Evolutionary conservation across 2,888 invertebrate genomes (phyloP), one percentile per base, ranked within the genome.

Genomic region (Melanotus villosus): DNA sequence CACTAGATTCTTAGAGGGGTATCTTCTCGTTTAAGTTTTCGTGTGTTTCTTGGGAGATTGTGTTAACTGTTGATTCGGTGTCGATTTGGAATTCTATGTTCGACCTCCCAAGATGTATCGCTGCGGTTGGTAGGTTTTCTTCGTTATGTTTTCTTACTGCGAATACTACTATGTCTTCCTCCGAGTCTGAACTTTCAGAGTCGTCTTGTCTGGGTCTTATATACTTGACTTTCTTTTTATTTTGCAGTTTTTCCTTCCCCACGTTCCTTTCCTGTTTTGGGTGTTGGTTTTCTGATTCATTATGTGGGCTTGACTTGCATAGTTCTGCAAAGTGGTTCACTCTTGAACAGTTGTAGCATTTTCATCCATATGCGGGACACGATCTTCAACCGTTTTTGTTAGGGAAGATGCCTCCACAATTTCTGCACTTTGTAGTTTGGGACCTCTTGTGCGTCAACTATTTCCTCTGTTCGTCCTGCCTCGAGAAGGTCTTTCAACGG

Each of bases 61-160:
- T 38, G 36, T 38, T 14, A 2, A 12, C 36, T 38, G 14, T 12
- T 38, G 36, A 38, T 38, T 1, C 36, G 12, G 14, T 38, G n/a
- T 34, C 36, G 14, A 38, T 38, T 38, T 38, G 36, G 36, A 38
- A 38, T 14, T 38, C 36, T 2, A 38, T 38, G 36, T 38, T 38
- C 36, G 36, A 38, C 36, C 12, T 38, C 14, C 36, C 36, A 14
- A 14, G n/a, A n/a, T n/a, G 14, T n/a, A n/a, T n/a, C n/a, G n/a
- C n/a, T n/a, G n/a, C n/a, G n/a, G n/a, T n/a, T n/a, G n/a, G n/a
- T n/a, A n/a, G n/a, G n/a, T n/a, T n/a, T n/a, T n/a, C n/a, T n/a
- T n/a, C n/a, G n/a, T n/a, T n/a, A n/a, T n/a, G n/a, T n/a, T n/a
- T n/a, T n/a, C n/a, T n/a, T n/a, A n/a, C n/a, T n/a, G n/a, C n/a